Evolutionary conservation across 2,113 vertebrate genomes (phyloP).

Genomic region (Syrrhaptes paradoxus): DNA sequence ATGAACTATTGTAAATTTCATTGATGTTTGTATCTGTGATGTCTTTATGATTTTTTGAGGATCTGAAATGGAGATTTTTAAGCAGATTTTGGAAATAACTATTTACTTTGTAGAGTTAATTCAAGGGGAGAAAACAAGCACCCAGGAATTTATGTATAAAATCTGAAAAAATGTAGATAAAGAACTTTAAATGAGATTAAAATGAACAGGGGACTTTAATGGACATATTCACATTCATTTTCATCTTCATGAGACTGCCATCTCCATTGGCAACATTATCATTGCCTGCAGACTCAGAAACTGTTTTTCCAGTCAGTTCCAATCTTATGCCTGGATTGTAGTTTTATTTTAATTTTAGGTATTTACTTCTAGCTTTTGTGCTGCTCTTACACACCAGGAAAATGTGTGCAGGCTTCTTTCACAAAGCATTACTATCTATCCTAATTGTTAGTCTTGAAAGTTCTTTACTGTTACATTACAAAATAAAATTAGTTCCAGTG

Average conservation of each 20-base stretch:
- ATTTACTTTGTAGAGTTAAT: background rate
- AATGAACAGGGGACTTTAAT: background rate
- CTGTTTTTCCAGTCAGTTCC: background rate
- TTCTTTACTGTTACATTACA: background rate
- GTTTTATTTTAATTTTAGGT: background rate
- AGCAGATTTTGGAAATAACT: background rate
- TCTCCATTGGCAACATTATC: background rate
- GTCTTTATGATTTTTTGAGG: background rate
- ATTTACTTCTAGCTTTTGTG: background rate
- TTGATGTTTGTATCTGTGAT: background rate
- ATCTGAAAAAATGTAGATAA: background rate
- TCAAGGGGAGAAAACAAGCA: background rate
- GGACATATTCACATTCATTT: background rate
- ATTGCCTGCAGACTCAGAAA: background rate
- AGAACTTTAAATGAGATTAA: background rate
- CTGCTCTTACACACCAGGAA: background rate
- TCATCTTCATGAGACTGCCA: background rate
- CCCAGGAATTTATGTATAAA: background rate
- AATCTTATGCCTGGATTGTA: background rate
- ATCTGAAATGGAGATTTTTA: background rate
- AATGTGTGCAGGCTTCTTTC: background rate
- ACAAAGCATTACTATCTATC: background rate
- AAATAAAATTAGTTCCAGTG: constrained; percentile 9
- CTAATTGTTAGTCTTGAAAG: background rate
- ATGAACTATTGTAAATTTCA: background rate